Conservation (phyloP, 64 coral and sea anemone species). For the Hydrozoanthus tunicans region DNA sequence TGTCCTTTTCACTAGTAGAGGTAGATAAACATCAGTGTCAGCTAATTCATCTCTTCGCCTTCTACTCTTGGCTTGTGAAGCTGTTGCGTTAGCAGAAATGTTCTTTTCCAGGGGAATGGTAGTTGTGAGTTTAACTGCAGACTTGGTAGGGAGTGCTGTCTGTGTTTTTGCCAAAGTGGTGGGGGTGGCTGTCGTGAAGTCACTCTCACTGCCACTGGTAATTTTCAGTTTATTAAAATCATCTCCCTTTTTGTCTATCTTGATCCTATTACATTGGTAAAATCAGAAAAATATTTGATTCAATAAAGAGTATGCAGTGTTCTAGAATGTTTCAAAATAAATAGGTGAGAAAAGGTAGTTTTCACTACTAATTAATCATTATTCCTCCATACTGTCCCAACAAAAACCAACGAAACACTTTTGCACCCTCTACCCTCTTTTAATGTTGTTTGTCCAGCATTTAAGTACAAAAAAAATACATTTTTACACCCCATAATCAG, state of each 20-base stretch:
- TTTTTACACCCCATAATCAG: too few relatives aligned
- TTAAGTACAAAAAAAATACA: too few relatives aligned
- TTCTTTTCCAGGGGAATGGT: neutral
- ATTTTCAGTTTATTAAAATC: conserved; percentile 39
- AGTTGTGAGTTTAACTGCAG: neutral
- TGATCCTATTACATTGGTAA: conserved; percentile 2
- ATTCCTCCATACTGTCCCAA: too few relatives aligned
- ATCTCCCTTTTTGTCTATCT: conserved; percentile 12
- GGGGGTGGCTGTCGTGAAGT: neutral
- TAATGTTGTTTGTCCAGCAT: too few relatives aligned
- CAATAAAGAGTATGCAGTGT: too few relatives aligned
- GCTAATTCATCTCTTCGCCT: neutral
- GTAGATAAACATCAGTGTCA: neutral
- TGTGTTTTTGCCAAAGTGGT: neutral
- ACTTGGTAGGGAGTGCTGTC: neutral
- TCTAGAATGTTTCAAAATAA: too few relatives aligned
- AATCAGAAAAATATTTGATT: neutral
- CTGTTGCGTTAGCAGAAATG: neutral
- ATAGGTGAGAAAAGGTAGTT: neutral
- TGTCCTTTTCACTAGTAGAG: neutral
- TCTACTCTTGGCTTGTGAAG: neutral
- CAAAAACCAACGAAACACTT: too few relatives aligned
- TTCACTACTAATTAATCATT: too few relatives aligned
- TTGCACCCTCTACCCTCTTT: too few relatives aligned
- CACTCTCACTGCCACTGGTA: neutral